Base-by-base conservation (phyloP, 2,113 vertebrate species). In the Melanostigma gelatinosum region DNA sequence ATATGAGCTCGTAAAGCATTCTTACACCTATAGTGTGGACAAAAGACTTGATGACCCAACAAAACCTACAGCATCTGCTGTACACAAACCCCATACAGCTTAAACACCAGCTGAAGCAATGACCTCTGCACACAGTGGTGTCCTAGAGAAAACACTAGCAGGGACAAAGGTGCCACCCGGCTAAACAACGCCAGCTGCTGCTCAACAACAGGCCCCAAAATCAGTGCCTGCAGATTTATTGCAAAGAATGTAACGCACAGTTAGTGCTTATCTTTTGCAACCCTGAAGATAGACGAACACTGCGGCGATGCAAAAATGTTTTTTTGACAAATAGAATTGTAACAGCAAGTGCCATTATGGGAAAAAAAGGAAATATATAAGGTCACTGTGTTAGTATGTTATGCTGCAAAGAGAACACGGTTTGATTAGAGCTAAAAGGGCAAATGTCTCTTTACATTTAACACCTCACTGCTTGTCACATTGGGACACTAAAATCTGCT, bases 131-230 rank as follows among this genome's bases (percentile, higher is more conserved):
- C 68, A 83, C 76, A 82, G 29, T 8, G 58, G 15, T 38, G 61
- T 73, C 60, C 73, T 8, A 50, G 75, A 85, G 80, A 83, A 83
- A 84, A 82, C 82, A 83, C 44, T 54, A 60, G 58, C 55, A 57
- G 83, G 46, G 48, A 79, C 82, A 76, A 80, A 87, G 77, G 82
- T 88, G 86, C 55, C 67, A 80, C 79, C 72, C 57, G 68, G 70
- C 75, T 71, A 77, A 91, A 88, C 50, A 82, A 62, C 70, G 70
- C 74, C 86, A 92, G 84, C 89, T 91, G 89, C 79, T 86, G 86
- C 89, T 70, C 63, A n/a, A 34, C 69, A 61, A 72, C 15, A 52
- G 61, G 46, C 38, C 75, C 40, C 29, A 24, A 36, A 18, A 75
- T n/a, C 44, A 24, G n/a, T 29, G 44, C 8, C 46, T 61, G 40